A percentile compares a stretch with the other conserved stretches of the same genome.
Evolutionary conservation across 1,140 invertebrate species (phyloP).

Genomic region (Steinernema feltiae): DNA sequence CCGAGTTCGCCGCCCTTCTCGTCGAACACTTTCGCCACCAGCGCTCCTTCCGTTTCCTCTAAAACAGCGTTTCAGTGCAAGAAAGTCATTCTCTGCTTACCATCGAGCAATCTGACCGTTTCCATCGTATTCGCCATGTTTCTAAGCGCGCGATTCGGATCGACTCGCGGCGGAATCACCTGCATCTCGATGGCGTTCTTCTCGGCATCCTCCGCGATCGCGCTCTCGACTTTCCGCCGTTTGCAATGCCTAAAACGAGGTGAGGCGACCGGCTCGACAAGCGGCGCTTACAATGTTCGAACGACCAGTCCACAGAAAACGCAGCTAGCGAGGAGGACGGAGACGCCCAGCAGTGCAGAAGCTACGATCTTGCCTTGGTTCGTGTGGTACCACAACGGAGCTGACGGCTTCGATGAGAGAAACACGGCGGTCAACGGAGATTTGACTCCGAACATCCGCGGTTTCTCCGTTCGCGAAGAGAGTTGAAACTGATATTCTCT

Average conservation of each 20-base stretch:
- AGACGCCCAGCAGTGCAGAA: not conserved
- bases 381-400: no score
- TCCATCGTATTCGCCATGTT: not conserved
- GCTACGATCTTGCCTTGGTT: not conserved
- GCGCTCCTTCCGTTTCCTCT: not conserved
- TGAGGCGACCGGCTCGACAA: not conserved
- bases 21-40: not conserved
- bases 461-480: not conserved
- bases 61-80: not conserved
- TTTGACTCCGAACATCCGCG: not conserved
- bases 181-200: slow-evolving; percentile 30
- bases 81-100: not conserved
- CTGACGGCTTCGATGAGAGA: not conserved
- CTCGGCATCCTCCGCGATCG: slow-evolving; percentile 24
- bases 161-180: not conserved
- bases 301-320: not conserved
- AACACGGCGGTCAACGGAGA: not conserved
- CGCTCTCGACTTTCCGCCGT: not conserved
- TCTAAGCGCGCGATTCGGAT: not conserved
- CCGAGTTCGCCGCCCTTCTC: not conserved
- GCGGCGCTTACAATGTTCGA: no score
- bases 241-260: not conserved
- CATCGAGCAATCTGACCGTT: not conserved
- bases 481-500: not conserved
- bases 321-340: not conserved